Conservation (phyloP, 1,140 invertebrate genomes). For the Cherax quadricarinatus region DNA sequence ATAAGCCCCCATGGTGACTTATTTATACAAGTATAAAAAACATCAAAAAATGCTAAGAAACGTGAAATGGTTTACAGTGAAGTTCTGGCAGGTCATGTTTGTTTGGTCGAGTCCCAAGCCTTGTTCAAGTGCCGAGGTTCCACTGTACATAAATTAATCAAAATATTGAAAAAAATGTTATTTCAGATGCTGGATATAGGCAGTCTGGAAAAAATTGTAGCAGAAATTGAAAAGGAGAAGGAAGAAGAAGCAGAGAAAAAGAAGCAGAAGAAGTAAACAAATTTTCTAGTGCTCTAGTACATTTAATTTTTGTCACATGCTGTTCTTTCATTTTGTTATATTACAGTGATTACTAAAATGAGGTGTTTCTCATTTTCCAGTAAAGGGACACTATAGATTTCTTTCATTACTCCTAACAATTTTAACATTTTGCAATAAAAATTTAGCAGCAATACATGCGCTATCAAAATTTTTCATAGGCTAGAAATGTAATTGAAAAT, state of each 20-base stretch:
- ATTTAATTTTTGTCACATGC: conserved; percentile 18
- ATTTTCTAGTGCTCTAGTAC: not conserved
- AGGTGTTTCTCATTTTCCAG: not conserved
- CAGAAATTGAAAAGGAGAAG: conserved; percentile 97
- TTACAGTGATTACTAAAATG: not conserved
- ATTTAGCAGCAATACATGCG: no score
- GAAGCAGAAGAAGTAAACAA: conserved; percentile 89
- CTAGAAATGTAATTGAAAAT: no score
- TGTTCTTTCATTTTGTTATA: not conserved
- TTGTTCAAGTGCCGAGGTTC: no score
- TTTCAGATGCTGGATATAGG: conserved; percentile 91
- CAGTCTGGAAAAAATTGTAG: conserved; percentile 94
- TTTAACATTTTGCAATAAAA: no score
- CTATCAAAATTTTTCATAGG: no score
- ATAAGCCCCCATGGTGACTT: no score
- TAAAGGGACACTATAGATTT: conserved; percentile 6
- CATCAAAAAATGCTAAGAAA: no score
- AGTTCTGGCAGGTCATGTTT: no score
- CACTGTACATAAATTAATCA: no score
- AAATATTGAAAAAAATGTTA: not conserved
- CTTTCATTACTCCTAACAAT: not conserved
- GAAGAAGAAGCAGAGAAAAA: conserved; percentile 99
- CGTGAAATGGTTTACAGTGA: no score
- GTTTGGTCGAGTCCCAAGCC: no score
- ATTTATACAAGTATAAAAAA: no score